Evolutionary conservation across 2,797 vertebrate species (phyloP), one percentile per base, ranked within the genome.

Genomic region (Acanthopagrus latus): DNA sequence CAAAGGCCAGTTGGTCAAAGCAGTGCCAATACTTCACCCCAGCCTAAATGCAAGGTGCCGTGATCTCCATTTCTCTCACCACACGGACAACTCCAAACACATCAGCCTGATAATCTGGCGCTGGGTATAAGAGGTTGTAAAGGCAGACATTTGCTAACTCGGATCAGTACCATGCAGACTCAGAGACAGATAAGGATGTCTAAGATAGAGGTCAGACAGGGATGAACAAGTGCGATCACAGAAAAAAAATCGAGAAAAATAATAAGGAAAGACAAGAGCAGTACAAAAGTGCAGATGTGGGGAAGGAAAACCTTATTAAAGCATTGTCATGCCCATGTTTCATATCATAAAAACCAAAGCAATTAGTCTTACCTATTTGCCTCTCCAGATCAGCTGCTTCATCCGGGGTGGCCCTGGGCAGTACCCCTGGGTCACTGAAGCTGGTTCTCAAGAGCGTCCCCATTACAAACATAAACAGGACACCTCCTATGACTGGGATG

Each of bases 401-500:
- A 64, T 99, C 98, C 11, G 96, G 94, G 3, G 96, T 97, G 89
- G 98, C 98, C 23, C 98, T 93, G 27, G 98, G 98, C 80, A 99
- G 95, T 85, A 99, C 98, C 58, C 98, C 98, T 1, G 98, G 98
- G 86, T 99, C 98, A 82, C 97, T 99, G 95, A 99, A 99, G 95
- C 98, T 99, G 73, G 98, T 99, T 64, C 97, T 96, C 60, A 99
- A 95, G 89, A 99, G 94, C 7, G 97, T 98, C 76, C 98, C 97
- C 94, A 99, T 94, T 88, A 99, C 98, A 85, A 99, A 99, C 90
- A 98, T 90, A 95, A 99, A 98, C 74, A 99, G 95, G 83, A 97
- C 93, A 13, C 96, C 97, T 55, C 97, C 98, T 4, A 98, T 94
- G 84, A 96, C 97, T 18, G 98, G 98, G 85, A 99, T 96, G 73